These are phyloP conservation scores for Eriosoma lanigerum DNA, from an alignment of 1,140 invertebrate species.

Conservation along the genomic window DNA sequence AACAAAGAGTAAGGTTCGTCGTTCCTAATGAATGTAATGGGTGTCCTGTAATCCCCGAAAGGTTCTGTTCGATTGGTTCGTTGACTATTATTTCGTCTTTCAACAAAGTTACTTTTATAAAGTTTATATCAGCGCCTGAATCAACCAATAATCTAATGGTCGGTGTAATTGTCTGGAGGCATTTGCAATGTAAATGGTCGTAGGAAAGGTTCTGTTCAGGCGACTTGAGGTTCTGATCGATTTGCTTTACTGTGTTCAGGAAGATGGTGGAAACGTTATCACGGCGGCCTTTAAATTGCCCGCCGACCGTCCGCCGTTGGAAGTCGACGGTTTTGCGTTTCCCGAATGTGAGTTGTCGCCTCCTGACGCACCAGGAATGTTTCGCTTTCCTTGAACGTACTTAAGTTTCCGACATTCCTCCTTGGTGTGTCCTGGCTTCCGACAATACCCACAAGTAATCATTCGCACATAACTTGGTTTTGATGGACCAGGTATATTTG, in stretches of 20 bases:
- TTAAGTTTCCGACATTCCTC: constrained; percentile 33
- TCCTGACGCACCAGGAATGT: not conserved
- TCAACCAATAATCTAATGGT: constrained; percentile 7
- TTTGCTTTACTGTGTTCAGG: not conserved
- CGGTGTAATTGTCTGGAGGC: not conserved
- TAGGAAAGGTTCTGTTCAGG: not conserved
- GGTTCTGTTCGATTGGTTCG: not conserved
- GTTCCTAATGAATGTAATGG: not conserved
- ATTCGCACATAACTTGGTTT: constrained; percentile 14
- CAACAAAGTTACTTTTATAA: not conserved
- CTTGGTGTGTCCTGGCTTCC: constrained; percentile 15
- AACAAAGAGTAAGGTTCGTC: not conserved
- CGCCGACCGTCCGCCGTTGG: not conserved
- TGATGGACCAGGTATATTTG: not conserved
- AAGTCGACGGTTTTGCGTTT: constrained; percentile 2
- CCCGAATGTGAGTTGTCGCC: not conserved
- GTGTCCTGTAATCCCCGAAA: not conserved
- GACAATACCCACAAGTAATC: constrained; percentile 15
- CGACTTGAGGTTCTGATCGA: not conserved
- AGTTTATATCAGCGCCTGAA: constrained; percentile 1
- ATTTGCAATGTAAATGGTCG: constrained; percentile 17
- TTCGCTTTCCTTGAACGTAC: constrained; percentile 1
- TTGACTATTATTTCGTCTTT: not conserved
- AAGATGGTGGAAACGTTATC: not conserved
- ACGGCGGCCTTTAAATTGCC: not conserved